Evolutionary conservation across 2,888 invertebrate species (phyloP).

Genomic region (Epinotia bilunana): DNA sequence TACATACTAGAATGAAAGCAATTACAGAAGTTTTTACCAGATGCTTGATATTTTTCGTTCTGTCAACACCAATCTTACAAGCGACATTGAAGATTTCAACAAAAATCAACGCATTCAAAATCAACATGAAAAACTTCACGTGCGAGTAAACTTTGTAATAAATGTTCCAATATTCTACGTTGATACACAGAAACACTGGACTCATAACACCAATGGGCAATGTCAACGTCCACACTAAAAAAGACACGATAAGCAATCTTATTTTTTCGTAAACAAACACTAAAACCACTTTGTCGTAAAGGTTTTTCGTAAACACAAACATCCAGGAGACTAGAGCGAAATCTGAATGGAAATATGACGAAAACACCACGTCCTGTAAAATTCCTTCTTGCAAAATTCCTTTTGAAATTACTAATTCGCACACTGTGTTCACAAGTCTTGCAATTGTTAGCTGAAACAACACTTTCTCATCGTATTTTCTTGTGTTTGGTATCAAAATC

Average conservation of each 20-base stretch:
- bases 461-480: constrained; percentile 67
- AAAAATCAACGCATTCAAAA: constrained; percentile 62
- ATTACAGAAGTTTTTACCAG: constrained; percentile 56
- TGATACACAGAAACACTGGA: constrained; percentile 47
- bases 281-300: constrained; percentile 68
- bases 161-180: constrained; percentile 45
- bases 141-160: constrained; percentile 57
- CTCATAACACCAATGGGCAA: constrained; percentile 59
- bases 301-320: constrained; percentile 68
- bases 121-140: constrained; percentile 60
- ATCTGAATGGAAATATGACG: constrained; percentile 62
- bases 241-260: constrained; percentile 53
- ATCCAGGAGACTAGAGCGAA: constrained; percentile 64
- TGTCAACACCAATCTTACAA: constrained; percentile 47
- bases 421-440: constrained; percentile 58
- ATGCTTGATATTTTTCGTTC: constrained; percentile 49
- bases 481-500: constrained; percentile 54
- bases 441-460: constrained; percentile 64
- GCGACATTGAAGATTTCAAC: constrained; percentile 62
- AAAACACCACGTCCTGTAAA: constrained; percentile 48
- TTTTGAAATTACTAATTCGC: constrained; percentile 56
- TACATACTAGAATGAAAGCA: constrained; percentile 61
- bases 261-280: constrained; percentile 58
- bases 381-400: constrained; percentile 11
- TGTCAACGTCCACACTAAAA: constrained; percentile 58